Conservation (phyloP, 2,113 vertebrate species). For the Pleuronectes platessa region DNA sequence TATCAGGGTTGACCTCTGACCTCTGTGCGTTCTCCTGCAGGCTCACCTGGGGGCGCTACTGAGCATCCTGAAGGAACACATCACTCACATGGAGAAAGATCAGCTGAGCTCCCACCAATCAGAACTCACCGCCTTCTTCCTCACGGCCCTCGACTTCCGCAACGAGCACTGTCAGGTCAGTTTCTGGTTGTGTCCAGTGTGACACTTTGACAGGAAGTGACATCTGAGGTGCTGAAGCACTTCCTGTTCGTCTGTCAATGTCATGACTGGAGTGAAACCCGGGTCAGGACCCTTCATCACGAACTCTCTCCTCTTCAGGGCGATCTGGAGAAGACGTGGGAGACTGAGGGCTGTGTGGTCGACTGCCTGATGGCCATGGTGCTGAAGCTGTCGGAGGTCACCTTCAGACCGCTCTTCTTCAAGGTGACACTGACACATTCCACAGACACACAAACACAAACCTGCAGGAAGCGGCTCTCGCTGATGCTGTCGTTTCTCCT, state of each 20-base stretch:
- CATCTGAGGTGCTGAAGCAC: background rate
- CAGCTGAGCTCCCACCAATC: conserved; percentile 89
- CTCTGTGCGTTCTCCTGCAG: conserved; percentile 67
- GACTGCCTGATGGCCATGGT: conserved; percentile 92
- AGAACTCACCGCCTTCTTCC: conserved; percentile 92
- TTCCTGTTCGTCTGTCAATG: background rate
- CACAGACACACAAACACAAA: no score
- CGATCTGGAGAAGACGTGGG: conserved; percentile 85
- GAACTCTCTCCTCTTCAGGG: conserved; percentile 73
- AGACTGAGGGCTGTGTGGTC: conserved; percentile 86
- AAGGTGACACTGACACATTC: conserved; percentile 81
- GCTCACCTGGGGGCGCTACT: conserved; percentile 86
- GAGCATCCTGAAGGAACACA: conserved; percentile 90
- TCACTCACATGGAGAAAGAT: conserved; percentile 88
- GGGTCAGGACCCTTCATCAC: no score
- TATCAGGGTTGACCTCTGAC: background rate
- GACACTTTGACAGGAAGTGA: background rate
- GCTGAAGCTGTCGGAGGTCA: conserved; percentile 95
- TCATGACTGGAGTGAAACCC: no score
- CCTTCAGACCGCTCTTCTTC: conserved; percentile 96
- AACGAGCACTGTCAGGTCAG: conserved; percentile 86
- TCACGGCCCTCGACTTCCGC: conserved; percentile 90
- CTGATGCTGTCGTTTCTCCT: background rate
- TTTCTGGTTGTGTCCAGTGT: background rate
- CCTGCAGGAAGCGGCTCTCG: background rate